A percentile compares a stretch with the other conserved stretches of the same genome.
Evolutionary conservation across 2,113 vertebrate species (phyloP).

Genomic region (pig (Sus scrofa)): T2T-Sscrofa CM000824.6:149150001-149150500

Average conservation of each 20-base stretch:
- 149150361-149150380: constrained; percentile 5
- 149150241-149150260: too few species aligned
- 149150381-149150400: constrained; percentile 30
- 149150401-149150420: not conserved
- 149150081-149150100: not conserved
- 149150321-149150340: not conserved
- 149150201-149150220: too few species aligned
- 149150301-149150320: not conserved
- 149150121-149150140: not conserved
- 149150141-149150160: not conserved
- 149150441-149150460: constrained; percentile 19
- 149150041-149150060: not conserved
- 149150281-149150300: not conserved
- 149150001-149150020: too few species aligned
- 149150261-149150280: not conserved
- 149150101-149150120: not conserved
- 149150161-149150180: too few species aligned
- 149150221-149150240: too few species aligned
- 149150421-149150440: constrained; percentile 10
- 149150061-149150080: constrained; percentile 25
- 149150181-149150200: too few species aligned
- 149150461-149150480: not conserved
- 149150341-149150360: not conserved
- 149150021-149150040: too few species aligned
- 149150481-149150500: not conserved